Evolutionary conservation across 2,797 vertebrate species (phyloP), one percentile per base, ranked within the genome.

Genomic region (Rhabdomys pumilio): DNA sequence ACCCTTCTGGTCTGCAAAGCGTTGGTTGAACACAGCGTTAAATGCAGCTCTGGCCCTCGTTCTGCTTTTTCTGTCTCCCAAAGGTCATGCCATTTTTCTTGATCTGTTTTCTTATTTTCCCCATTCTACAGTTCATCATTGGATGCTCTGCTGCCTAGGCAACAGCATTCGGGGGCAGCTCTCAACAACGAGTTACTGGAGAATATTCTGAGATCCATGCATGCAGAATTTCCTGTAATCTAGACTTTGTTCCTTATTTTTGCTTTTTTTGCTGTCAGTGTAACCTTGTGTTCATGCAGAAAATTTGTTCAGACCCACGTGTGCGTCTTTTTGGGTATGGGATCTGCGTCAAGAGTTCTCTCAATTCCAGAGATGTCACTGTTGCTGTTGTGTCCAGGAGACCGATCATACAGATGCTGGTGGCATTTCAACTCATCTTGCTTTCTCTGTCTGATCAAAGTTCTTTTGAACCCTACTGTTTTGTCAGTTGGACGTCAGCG

Each of bases 1-100:
- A 77, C 26, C 69, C 47, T 96, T 17, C 31, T 91, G 90, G 90
- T 94, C 69, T 94, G 31, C 59, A 63, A 90, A 92, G 47, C 0
- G 1, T 34, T 55, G 55, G 67, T 93, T 93, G 85, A 84, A 55
- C 67, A 73, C 61, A 72, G 75, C 65, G 57, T 65, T 95, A 91
- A 96, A 95, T 69, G 87, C 55, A 82, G 92, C 73, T 94, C 92
- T 94, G 94, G 90, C 75, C 41, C 61, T 10, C 80, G 15, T 94
- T 96, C 83, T 93, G 83, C 75, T 96, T 95, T 95, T 95, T 75
- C 89, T 53, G 94, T 95, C 79, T 96, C 89, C 90, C 91, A 94
- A 94, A 96, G 97, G 97, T 95, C 96, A 90, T 69, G 91, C 75
- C 96, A 91, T 95, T 96, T 96, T 79, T 96, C 96, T 96, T 59